Evolutionary conservation across 2,797 vertebrate species (phyloP).

Genomic region (Phalanger gymnotis): DNA sequence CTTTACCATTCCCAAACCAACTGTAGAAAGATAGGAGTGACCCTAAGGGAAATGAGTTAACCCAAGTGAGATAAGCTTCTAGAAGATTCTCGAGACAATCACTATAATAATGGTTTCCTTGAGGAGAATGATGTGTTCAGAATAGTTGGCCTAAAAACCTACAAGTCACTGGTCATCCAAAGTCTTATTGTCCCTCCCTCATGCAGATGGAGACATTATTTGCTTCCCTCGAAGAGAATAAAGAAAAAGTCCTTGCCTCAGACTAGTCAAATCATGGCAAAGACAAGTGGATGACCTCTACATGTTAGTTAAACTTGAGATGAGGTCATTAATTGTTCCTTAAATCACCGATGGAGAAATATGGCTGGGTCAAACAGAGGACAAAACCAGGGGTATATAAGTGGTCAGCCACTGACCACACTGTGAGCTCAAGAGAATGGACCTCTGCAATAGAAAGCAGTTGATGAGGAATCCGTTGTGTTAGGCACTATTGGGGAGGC

Average conservation of each 20-base stretch:
- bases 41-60: neutral
- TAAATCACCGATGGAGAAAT: neutral
- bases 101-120: neutral
- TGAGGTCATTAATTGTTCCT: neutral
- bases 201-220: neutral
- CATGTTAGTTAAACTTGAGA: neutral
- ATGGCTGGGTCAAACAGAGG: neutral
- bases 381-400: neutral
- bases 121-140: rapidly evolving
- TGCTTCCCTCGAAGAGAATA: neutral
- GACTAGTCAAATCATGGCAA: neutral
- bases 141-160: neutral
- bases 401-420: neutral
- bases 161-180: neutral
- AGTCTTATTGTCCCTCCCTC: neutral
- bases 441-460: neutral
- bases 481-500: rapidly evolving
- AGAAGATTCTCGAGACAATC: neutral
- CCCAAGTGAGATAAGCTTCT: neutral
- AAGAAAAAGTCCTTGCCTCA: neutral
- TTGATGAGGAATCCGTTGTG: neutral
- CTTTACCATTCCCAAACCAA: constrained; percentile 34
- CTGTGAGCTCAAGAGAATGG: neutral
- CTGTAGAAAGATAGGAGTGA: neutral
- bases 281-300: neutral